A percentile compares a stretch with the other conserved stretches of the same genome.
Evolutionary conservation across 2,888 invertebrate species (phyloP).

Genomic region (Zhuqinia jingwanae): DNA sequence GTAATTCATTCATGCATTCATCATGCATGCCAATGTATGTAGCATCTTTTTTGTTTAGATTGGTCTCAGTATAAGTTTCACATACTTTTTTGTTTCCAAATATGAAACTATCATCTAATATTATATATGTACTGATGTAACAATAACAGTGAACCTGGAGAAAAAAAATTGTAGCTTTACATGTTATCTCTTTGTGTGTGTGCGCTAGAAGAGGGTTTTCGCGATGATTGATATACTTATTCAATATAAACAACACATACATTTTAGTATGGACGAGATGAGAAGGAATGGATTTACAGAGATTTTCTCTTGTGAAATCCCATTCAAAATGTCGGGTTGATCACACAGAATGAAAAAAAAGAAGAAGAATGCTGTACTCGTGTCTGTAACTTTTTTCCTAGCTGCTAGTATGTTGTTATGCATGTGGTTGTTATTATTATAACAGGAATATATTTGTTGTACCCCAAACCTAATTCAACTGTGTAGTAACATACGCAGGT

Average conservation of each 20-base stretch:
- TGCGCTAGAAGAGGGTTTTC: background rate
- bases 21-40: background rate
- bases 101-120: too few relatives aligned
- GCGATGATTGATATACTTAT: too few relatives aligned
- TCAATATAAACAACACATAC: too few relatives aligned
- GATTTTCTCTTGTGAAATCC: slow-evolving; percentile 28
- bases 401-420: too few relatives aligned
- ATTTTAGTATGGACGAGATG: background rate
- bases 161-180: too few relatives aligned
- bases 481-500: too few relatives aligned
- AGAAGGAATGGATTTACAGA: slow-evolving; percentile 27
- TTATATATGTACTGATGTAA: background rate
- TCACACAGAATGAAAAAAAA: slow-evolving; percentile 8
- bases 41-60: background rate
- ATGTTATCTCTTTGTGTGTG: background rate
- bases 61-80: background rate
- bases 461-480: too few relatives aligned
- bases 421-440: background rate
- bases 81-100: background rate
- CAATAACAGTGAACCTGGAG: too few relatives aligned
- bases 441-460: too few relatives aligned
- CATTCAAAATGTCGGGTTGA: slow-evolving; percentile 16
- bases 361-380: background rate
- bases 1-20: slow-evolving; percentile 19
- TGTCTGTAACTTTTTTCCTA: background rate